Evolutionary conservation across 2,113 vertebrate species (phyloP), one percentile per base, ranked within the genome.

Genomic region (Lasiurus cinereus): DNA sequence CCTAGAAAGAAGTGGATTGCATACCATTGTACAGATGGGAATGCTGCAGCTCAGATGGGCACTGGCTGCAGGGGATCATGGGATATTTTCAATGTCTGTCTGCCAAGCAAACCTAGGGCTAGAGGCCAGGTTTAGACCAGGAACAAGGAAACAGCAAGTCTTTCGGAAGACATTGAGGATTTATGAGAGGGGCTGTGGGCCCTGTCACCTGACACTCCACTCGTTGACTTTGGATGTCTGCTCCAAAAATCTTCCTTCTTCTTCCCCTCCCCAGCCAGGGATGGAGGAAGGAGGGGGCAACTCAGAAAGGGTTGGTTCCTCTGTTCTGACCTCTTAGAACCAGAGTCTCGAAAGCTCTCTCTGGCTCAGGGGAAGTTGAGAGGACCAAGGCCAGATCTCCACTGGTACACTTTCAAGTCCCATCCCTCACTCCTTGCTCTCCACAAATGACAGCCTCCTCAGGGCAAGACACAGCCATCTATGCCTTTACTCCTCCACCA

Each of bases 71-170:
- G 66, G 27, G 21, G 36, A 31, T 56, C 31, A 50, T 5, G 27
- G 16, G 9, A 52, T 36, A 1, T 64, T 80, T 93, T 29, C 18
- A 73, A 2, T 18, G 5, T 29, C 56, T n/a, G 14, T 52, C 24
- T 29, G 1, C 86, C 33, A 92, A 83, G 80, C 48, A 77, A n/a
- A 62, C 62, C 62, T 64, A 52, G 77, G 83, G 80, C 87, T 52
- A 10, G n/a, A 83, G 86, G 80, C 92, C 95, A 87, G 27, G 24
- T 36, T 67, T 33, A 74, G 93, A 97, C 67, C 95, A 96, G 97
- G 97, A 97, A 97, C 96, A 97, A 97, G 97, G 97, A 97, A 97
- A 59, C 6, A 6, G 3, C 16, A 39, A 80, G n/a, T 77, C 8
- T 77, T 77, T 16, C 56, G 79, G 33, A 46, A 50, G 73, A 92